Base-by-base conservation (phyloP, 53 echinoderm and acorn worm genomes). In the Zoroaster sp. region DNA sequence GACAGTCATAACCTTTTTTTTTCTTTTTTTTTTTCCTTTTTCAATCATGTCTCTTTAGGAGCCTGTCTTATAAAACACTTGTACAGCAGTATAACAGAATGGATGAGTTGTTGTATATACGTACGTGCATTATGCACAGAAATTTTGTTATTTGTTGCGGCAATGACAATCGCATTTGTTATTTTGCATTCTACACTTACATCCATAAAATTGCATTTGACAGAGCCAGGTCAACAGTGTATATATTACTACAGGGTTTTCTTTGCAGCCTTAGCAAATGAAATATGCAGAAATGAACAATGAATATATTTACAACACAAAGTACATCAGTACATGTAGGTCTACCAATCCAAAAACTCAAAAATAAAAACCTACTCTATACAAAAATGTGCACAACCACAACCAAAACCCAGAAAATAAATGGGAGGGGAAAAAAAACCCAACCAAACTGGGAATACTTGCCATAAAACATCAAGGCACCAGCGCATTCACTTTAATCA, bases 401-500 rank as follows among this genome's bases (percentile, higher is more conserved):
- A 47, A 76, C 14, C 76, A 46, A 76, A n/a, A 45, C 30, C 75
- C 44, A 45, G 31, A 28, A 40, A 76, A 31, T 30, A 45, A 35
- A 69, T 36, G 36, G 0, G 14, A 14, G 36, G 7, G 12, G 7
- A 46, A 6, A 28, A 69, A 33, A 31, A 10, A 47, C 34, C 30
- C 18, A 13, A 76, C 5, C 12, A 34, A 15, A 5, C 0, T 12
- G 35, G 15, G 49, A 46, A 47, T 30, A 51, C 17, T n/a, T n/a
- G 45, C 33, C 7, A 17, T 75, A 46, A 49, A 76, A 46, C 34
- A 76, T 33, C 46, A 52, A 76, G 76, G 76, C 76, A 76, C 76
- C 35, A 17, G 63, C 20, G 5, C 53, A 53, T 39, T 20, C 41
- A 30, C 74, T 75, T 3, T 1, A 11, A 47, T 32, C 1, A 76